Base-by-base conservation (phyloP, 2,113 vertebrate genomes). In the Halcyon malimbica region DNA sequence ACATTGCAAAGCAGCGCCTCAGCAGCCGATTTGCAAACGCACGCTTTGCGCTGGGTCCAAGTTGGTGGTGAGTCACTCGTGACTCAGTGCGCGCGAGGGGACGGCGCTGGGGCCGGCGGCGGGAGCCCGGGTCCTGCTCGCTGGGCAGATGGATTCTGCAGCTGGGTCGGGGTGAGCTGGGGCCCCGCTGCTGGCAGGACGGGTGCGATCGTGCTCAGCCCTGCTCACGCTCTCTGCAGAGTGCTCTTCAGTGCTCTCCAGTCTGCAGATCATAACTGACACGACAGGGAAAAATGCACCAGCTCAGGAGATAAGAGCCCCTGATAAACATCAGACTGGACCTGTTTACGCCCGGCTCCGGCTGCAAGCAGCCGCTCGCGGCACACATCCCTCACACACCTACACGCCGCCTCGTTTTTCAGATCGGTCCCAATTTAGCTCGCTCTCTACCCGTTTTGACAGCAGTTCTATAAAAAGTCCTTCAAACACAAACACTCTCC, bases 41-140 rank as follows among this genome's bases (percentile, higher is more conserved):
- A 54, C 67, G 42, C 87, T 87, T 93, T 77, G 96, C 84, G 82
- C 95, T 68, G 31, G 95, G 86, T 96, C 89, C 91, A 74, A 93
- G 77, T 82, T 77, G 20, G 75, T 2, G 35, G 62, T 98, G 98
- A 98, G 89, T 98, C 97, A 98, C 93, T 42, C 60, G 80, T 97
- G 97, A 98, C 93, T 98, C 97, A 98, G 95, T 35, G 10, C 46
- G 41, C 7, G 93, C 71, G 33, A 93, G 96, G 95, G 94, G 95
- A 84, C 31, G 78, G 91, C 62, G 25, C 9, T 82, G 16, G 50
- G 41, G 62, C 88, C 53, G 78, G 62, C 28, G 54, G 42, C 71
- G 29, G 91, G 54, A 87, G 89, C 75, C 68, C 28, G 0, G 44
- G 54, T 41, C 24, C 33, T 11, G 77, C 78, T 48, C 4, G 11